Base-by-base conservation (phyloP, 1,140 invertebrate species). In the Hestina assimilis region DNA sequence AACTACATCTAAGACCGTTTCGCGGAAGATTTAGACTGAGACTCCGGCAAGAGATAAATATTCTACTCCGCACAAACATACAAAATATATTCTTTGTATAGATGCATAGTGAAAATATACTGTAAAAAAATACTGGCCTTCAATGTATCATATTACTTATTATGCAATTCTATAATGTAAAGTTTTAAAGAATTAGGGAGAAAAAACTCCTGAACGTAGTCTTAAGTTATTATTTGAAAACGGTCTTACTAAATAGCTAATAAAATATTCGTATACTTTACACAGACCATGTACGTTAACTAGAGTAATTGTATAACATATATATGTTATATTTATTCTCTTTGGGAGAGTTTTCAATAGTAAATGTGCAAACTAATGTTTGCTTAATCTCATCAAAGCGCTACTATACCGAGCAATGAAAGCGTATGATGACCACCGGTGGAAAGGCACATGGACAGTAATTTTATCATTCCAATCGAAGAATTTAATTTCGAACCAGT, bases 371-470 rank as follows among this genome's bases (percentile, higher is more conserved):
- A 75, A 74, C 66, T 63, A 69, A 63, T 53, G 72, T 74, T 71
- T 59, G 70, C 66, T 45, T 65, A 63, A 64, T 59, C 59, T 69
- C 60, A 59, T 33, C 59, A 50, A 58, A 63, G 60, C 55, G 11
- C 19, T 38, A 40, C 12, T 35, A 59, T 67, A 54, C 58, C 41
- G 15, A 46, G 35, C 15, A 29, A 46, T 19, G 68, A 65, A 79
- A 77, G 66, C 69, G 74, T 77, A 75, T 62, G 11, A 48, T 46
- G 59, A 80, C 83, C 80, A 72, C 75, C 79, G 77, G 72, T 40
- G 57, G 61, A 69, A 83, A 86, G 80, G 83, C 83, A 86, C 83
- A 75, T 79, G 69, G 76, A 76, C 79, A 83, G 59, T 66, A 76
- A 65, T 75, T n/a, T n/a, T 76, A 59, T 69, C 75, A 69, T 75